Base-by-base conservation (phyloP, 2,113 vertebrate species). In the Embiotoca jacksoni region DNA sequence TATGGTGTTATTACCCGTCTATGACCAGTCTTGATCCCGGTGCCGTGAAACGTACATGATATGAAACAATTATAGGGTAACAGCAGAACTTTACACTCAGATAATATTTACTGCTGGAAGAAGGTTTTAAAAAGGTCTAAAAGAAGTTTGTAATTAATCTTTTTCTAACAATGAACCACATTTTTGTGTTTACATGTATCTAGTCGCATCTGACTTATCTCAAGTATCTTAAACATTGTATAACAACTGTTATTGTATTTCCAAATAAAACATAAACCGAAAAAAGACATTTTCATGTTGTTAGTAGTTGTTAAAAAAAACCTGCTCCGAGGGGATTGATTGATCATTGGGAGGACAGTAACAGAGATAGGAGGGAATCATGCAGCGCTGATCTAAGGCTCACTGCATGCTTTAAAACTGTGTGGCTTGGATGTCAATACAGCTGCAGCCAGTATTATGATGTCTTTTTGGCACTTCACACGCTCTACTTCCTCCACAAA, bases 401-500 rank as follows among this genome's bases (percentile, higher is more conserved):
- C 46, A 36, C 56, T 65, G 72, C 55, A 74, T 63, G 69, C 41
- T 15, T 66, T 47, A 65, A 76, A 50, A 15, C 33, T 50, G 69
- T 54, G 60, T 13, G 61, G 69, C 62, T 75, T 13, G 47, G 60
- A 32, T 75, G 64, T 56, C 35, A 82, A 35, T 55, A 55, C 35
- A 55, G 80, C 53, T 76, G 78, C 44, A 39, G 73, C 46, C 9
- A 54, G 55, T 74, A 36, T 67, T 72, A 6, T 76, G 57, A 72
- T 72, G 55, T 65, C 47, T 70, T 46, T 52, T 77, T 82, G 75
- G 68, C 72, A 82, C 72, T 52, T 68, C 32, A 23, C 60, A 54
- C 6, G 13, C 36, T 66, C 0, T 33, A 68, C 52, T 68, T 84
- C 59, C 71, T 55, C 41, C 44, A 83, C 30, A 62, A 59, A 35